Base-by-base conservation (phyloP, 92 coral and sea anemone genomes). In the Porites cylindrica region DNA sequence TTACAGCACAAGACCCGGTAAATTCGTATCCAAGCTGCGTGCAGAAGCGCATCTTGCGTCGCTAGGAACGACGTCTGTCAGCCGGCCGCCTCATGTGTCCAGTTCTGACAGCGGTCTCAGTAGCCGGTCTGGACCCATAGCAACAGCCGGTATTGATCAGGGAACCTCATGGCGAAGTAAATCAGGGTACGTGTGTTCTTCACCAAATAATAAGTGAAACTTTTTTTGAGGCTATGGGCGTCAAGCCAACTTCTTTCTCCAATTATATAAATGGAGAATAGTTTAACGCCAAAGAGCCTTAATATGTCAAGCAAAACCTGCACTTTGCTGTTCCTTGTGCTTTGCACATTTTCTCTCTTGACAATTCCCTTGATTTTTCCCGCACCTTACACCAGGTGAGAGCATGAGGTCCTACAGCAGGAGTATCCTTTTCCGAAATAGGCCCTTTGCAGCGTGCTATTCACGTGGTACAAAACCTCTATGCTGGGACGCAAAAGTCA, bases 31-130 rank as follows among this genome's bases (percentile, higher is more conserved):
- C 58, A 91, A 93, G 66, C 82, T 96, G 9, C 91, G 98, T 70
- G 94, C 96, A 2, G 99, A 96, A 73, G 96, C 96, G 8, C 91
- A 82, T 43, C 91, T 95, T 9, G 96, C 96, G 0, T 90, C 99
- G 6, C 80, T 91, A 23, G 91, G 91, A n/a, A 74, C 84, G 65
- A 84, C 88, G 16, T 81, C 79, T 71, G 75, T 66, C 47, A 70
- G 79, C 74, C 76, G 84, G 79, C 71, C 85, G 26, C 63, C 47
- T 38, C 87, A 72, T 64, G 51, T n/a, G 18, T 59, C 86, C 56
- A 82, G 72, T 71, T 82, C 86, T 59, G 86, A 82, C 8, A 72
- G 72, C 43, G 79, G 86, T 12, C 70, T 82, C 7, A 72, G 72
- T 19, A 72, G 71, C 79, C 72, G 77, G 71, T 16, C 78, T 3